phyloP scores from a whole-genome alignment of 2,888 invertebrate species.

The Diarsia rubi region DNA sequence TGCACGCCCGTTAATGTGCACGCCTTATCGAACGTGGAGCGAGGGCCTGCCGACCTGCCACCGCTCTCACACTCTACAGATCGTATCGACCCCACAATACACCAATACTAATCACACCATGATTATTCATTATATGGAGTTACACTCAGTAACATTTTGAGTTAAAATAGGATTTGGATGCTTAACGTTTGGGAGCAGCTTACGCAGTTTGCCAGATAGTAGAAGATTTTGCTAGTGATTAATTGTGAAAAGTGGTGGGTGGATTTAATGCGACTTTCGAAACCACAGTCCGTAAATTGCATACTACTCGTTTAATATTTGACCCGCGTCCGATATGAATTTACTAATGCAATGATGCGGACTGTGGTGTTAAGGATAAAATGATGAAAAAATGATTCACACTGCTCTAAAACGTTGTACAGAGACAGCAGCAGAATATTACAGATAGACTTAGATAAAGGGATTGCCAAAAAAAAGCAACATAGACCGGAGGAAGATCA shows the following conservation, averaged over 20 bases:
- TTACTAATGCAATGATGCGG: not conserved
- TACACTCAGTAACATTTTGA: not conserved
- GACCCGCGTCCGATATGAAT: not conserved
- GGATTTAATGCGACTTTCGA: not conserved
- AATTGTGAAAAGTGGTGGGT: not conserved
- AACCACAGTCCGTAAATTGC: not conserved
- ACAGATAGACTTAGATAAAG: not conserved
- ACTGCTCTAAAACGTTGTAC: not conserved
- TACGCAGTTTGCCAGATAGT: not conserved
- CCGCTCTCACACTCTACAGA: constrained; percentile 75
- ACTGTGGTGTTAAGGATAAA: not conserved
- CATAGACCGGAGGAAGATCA: constrained; percentile 19
- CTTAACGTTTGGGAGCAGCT: constrained; percentile 3
- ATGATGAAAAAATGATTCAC: not conserved
- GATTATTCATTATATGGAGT: constrained; percentile 11
- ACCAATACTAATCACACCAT: constrained; percentile 69
- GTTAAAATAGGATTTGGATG: constrained; percentile 7
- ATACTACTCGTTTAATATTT: not conserved
- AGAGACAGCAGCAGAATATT: constrained; percentile 11
- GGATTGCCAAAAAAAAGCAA: constrained; percentile 19
- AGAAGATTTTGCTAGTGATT: constrained; percentile 8
- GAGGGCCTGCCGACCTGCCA: constrained; percentile 68
- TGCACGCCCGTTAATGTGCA: constrained; percentile 88
- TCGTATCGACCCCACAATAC: constrained; percentile 78
- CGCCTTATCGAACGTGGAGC: constrained; percentile 86